Conservation (phyloP, 1,140 invertebrate genomes). For the Megathymus violae region DNA sequence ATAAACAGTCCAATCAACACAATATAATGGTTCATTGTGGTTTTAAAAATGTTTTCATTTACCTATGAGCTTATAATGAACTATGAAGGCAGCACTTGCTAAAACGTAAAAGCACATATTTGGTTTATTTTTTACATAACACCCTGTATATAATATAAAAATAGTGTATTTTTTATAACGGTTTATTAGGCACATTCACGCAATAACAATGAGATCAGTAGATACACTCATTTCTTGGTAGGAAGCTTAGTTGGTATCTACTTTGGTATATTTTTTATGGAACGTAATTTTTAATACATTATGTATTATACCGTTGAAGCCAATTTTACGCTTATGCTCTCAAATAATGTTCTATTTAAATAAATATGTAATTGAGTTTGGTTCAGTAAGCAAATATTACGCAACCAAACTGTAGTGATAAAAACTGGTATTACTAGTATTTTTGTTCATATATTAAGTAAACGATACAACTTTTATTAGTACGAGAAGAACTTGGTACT, state of each 20-base stretch:
- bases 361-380: no score
- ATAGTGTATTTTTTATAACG: conserved; percentile 63
- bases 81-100: conserved; percentile 75
- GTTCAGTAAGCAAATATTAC: no score
- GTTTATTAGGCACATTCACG: conserved; percentile 67
- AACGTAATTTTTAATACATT: conserved; percentile 5
- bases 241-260: conserved; percentile 17
- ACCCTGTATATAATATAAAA: conserved; percentile 81
- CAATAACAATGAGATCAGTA: conserved; percentile 43
- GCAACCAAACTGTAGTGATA: no score
- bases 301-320: neutral
- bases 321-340: neutral
- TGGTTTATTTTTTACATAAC: conserved; percentile 74
- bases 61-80: conserved; percentile 49
- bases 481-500: neutral
- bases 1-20: conserved; percentile 60
- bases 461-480: no score
- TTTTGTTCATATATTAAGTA: no score
- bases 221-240: conserved; percentile 22
- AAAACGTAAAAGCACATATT: conserved; percentile 78
- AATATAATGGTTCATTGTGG: conserved; percentile 39
- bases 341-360: conserved; percentile 12
- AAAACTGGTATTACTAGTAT: conserved; percentile 5
- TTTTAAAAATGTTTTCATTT: conserved; percentile 33
- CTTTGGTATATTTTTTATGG: conserved; percentile 4